These are phyloP conservation scores for Denticeps clupeoides DNA, from an alignment of 2,797 vertebrate species.

Conservation along the genomic window DNA sequence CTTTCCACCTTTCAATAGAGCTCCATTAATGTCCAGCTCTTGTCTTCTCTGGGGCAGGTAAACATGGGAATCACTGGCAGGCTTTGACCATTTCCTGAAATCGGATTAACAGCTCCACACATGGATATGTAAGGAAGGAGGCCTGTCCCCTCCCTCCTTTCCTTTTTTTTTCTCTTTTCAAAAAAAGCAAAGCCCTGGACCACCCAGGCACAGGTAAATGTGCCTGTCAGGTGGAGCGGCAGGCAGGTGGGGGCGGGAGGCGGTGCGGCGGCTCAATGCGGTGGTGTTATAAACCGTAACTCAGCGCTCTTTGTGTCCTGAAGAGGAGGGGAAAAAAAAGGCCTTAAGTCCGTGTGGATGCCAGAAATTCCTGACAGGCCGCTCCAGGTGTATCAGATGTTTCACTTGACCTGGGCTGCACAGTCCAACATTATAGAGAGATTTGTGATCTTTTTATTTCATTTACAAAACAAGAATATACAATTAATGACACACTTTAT, in stretches of 20 bases:
- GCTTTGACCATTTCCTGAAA: constrained; percentile 47
- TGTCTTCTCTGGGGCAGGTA: too few relatives aligned
- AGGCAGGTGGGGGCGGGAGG: constrained; percentile 30
- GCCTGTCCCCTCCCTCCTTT: not conserved
- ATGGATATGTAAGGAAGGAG: constrained; percentile 24
- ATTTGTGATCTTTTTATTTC: constrained; percentile 9
- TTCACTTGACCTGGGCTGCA: constrained; percentile 10
- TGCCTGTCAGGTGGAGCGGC: constrained; percentile 52
- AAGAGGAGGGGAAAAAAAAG: constrained; percentile 11
- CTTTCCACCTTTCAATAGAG: too few relatives aligned
- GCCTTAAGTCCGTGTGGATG: constrained; percentile 32
- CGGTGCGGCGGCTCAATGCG: constrained; percentile 19
- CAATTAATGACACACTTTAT: too few relatives aligned
- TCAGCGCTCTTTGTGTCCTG: constrained; percentile 12
- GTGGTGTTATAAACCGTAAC: constrained; percentile 28
- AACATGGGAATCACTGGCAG: constrained; percentile 34
- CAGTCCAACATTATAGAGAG: not conserved
- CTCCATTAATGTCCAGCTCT: too few relatives aligned
- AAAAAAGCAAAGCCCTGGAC: constrained; percentile 30
- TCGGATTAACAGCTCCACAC: constrained; percentile 46
- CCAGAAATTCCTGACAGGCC: constrained; percentile 30
- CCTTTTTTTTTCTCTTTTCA: not conserved
- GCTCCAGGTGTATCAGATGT: constrained; percentile 18
- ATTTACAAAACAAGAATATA: not conserved
- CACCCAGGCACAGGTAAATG: constrained; percentile 57